These are phyloP conservation scores for Zaprionus ghesquierei DNA, from an alignment of 1,140 invertebrate genomes.

Conservation along the genomic window DNA sequence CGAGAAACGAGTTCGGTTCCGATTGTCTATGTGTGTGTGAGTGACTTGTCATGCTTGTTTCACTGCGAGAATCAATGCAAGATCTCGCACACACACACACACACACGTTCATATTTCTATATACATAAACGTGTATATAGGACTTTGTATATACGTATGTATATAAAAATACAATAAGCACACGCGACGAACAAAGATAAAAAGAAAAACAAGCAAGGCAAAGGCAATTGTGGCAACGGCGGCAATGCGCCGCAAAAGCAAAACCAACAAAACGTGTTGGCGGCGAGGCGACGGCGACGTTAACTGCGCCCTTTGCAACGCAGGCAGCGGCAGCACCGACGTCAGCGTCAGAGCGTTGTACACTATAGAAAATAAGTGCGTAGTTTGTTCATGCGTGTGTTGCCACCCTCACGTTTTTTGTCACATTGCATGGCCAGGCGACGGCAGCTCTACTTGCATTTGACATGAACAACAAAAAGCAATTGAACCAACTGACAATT, in stretches of 20 bases:
- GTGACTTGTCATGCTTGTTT: slow-evolving; percentile 73
- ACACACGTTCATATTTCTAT: too few species aligned
- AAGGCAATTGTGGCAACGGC: slow-evolving; percentile 25
- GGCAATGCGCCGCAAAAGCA: slow-evolving; percentile 24
- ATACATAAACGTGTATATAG: neutral
- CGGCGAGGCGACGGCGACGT: slow-evolving; percentile 13
- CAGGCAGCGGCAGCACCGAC: slow-evolving; percentile 9
- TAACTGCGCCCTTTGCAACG: slow-evolving; percentile 27
- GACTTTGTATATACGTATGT: neutral
- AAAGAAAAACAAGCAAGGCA: slow-evolving; percentile 37
- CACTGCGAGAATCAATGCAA: slow-evolving; percentile 54
- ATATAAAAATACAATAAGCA: slow-evolving; percentile 46
- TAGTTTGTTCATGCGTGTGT: slow-evolving; percentile 42
- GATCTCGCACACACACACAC: slow-evolving; percentile 25
- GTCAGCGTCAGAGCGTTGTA: neutral
- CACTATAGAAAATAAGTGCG: slow-evolving; percentile 50
- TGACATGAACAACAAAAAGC: slow-evolving; percentile 3
- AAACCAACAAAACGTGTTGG: slow-evolving; percentile 48
- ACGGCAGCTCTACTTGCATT: slow-evolving; percentile 7
- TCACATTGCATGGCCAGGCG: neutral
- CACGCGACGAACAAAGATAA: slow-evolving; percentile 50
- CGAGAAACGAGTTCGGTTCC: slow-evolving; percentile 34
- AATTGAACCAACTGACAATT: slow-evolving; percentile 34
- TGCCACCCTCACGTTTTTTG: neutral
- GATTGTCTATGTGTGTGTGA: slow-evolving; percentile 14